These are phyloP conservation scores for Drosophila sp. DNA, from an alignment of 1,140 invertebrate species.

Conservation along the genomic window DNA sequence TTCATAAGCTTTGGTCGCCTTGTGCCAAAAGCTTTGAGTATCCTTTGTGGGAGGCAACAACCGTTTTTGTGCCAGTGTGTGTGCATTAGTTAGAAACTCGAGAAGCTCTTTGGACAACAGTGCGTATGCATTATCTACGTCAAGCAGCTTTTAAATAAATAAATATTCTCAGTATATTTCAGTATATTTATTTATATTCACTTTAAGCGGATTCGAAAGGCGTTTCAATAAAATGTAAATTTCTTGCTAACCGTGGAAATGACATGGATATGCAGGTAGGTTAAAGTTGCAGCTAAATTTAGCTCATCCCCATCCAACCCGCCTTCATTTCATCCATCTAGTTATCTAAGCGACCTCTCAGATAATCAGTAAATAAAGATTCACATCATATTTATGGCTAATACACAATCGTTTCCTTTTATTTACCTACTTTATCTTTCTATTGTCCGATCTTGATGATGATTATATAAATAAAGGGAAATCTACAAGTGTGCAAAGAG, in stretches of 20 bases:
- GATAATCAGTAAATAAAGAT: too few relatives aligned
- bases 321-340: too few relatives aligned
- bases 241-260: too few relatives aligned
- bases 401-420: not conserved
- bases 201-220: not conserved
- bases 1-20: constrained; percentile 54
- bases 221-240: too few relatives aligned
- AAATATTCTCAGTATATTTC: not conserved
- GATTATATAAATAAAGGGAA: too few relatives aligned
- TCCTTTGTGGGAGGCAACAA: constrained; percentile 8
- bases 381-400: not conserved
- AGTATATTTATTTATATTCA: not conserved
- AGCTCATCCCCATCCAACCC: too few relatives aligned
- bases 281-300: too few relatives aligned
- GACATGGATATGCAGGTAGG: too few relatives aligned
- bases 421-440: not conserved
- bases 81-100: constrained; percentile 13
- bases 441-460: not conserved
- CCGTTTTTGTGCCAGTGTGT: constrained; percentile 13
- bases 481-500: not conserved
- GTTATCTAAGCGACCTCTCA: too few relatives aligned
- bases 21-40: not conserved
- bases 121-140: constrained; percentile 61
- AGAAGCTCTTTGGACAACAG: constrained; percentile 25
- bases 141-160: constrained; percentile 23